Evolutionary conservation across 2,888 invertebrate genomes (phyloP), one percentile per base, ranked within the genome.

Genomic region (Endomychus coccineus): DNA sequence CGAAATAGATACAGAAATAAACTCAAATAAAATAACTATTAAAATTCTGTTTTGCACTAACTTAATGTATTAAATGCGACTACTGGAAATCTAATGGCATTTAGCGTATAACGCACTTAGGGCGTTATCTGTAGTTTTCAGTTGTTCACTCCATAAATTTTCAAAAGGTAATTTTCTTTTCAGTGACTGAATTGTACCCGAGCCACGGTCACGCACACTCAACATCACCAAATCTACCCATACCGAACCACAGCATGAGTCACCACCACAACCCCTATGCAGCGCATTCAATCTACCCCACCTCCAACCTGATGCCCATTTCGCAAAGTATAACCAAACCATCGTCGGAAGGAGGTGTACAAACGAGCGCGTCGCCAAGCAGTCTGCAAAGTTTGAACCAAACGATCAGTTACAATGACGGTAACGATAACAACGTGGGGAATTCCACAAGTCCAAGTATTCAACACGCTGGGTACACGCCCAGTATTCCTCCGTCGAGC

Each of bases 401-500:
- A 60, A 42, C 11, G 33, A 34, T 22, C 31, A 40, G 19, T 12
- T 34, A 28, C 34, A 59, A 59, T 34, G 58, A 57, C 25, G 48
- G 46, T 15, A 55, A 53, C 33, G 57, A 55, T 16, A 56, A 55
- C 34, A 51, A 50, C 28, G 46, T 46, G 9, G 33, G 34, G 15
- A 40, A 42, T 9, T 31, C 44, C n/a, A 34, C 42, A 1, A 48
- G 45, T 23, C 45, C 50, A 4, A 43, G 36, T 4, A 43, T 28
- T 5, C 41, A 40, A n/a, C 42, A 50, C 27, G 48, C 49, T 13
- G 38, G 38, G 2, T 38, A 38, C 11, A 38, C 22, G 16, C 32
- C 33, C 3, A 68, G 68, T 37, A 52, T 70, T 43, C 64, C 69
- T 1, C 66, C 68, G 0, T 63, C 68, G 0, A 68, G 65, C 35